Percentiles rank a stretch among this genome's conserved stretches.
phyloP scores from a whole-genome alignment of 2,797 vertebrate species.

The Trichosurus vulpecula region DNA sequence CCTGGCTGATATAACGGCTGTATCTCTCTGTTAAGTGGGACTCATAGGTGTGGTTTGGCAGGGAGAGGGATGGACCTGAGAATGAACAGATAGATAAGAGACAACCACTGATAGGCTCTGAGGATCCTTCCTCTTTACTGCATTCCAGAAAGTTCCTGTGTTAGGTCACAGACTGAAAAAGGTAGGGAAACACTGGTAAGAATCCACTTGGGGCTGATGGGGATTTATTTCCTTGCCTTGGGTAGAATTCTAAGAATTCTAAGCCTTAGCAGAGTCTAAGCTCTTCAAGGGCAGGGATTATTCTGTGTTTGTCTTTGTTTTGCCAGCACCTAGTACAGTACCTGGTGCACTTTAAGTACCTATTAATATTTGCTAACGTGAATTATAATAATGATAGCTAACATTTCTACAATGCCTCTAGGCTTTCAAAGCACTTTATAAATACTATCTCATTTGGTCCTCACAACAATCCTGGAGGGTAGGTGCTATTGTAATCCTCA shows the following conservation, averaged over 20 bases:
- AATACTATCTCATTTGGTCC: background rate
- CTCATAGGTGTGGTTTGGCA: background rate
- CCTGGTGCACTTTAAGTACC: background rate
- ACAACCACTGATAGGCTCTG: background rate
- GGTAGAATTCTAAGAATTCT: background rate
- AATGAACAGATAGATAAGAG: slow-evolving; percentile 3
- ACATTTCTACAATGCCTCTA: background rate
- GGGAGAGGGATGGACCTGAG: background rate
- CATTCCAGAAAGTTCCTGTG: background rate
- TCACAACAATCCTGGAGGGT: background rate
- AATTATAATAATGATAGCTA: background rate
- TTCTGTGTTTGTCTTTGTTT: slow-evolving; percentile 32
- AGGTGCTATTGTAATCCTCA: background rate
- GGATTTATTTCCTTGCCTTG: background rate
- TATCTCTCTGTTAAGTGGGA: background rate
- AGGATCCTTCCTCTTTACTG: background rate
- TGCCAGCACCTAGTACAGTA: background rate
- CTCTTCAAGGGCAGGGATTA: background rate
- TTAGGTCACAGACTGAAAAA: slow-evolving; percentile 20
- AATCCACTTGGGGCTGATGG: background rate
- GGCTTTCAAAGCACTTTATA: background rate
- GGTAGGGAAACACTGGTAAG: background rate
- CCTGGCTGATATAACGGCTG: background rate
- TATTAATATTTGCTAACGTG: slow-evolving; percentile 38
- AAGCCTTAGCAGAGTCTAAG: background rate